phyloP scores from a whole-genome alignment of 2,113 vertebrate genomes.

The Heloderma charlesbogerti region DNA sequence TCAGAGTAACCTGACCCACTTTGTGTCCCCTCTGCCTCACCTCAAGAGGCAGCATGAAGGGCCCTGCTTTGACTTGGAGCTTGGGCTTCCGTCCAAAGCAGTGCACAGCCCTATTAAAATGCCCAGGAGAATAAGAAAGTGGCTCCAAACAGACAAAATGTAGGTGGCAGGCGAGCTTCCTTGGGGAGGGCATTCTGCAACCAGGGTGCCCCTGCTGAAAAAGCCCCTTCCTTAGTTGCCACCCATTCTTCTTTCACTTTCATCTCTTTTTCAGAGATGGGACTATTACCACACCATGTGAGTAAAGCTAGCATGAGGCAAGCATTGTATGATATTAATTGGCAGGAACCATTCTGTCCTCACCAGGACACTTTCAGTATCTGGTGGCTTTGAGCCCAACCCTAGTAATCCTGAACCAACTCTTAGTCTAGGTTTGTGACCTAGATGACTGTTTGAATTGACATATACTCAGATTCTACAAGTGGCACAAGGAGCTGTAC shows the following conservation, averaged over 20 bases:
- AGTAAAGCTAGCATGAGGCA: constrained; percentile 25
- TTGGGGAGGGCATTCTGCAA: too few species aligned
- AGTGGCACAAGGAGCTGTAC: constrained; percentile 15
- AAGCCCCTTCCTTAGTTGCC: too few species aligned
- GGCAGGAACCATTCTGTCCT: constrained; percentile 59
- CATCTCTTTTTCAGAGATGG: constrained; percentile 20
- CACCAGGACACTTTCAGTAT: constrained; percentile 58
- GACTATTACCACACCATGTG: constrained; percentile 1
- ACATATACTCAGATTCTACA: constrained; percentile 46
- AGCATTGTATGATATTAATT: constrained; percentile 30
- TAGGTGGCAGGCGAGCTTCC: too few species aligned
- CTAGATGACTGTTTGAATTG: constrained; percentile 65
- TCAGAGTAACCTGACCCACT: too few species aligned
- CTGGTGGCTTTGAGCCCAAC: constrained; percentile 54
- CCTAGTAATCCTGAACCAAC: constrained; percentile 60
- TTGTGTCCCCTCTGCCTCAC: too few species aligned
- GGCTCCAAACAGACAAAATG: too few species aligned
- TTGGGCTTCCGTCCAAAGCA: too few species aligned
- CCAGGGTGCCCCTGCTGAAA: too few species aligned
- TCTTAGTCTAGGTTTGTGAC: constrained; percentile 57
- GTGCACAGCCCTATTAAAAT: too few species aligned
- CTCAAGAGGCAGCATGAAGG: too few species aligned
- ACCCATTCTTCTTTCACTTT: not conserved
- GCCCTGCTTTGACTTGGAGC: too few species aligned
- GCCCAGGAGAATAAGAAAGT: too few species aligned